Conservation (phyloP, 2,888 invertebrate species). For the Drosophila paranaensis region DNA sequence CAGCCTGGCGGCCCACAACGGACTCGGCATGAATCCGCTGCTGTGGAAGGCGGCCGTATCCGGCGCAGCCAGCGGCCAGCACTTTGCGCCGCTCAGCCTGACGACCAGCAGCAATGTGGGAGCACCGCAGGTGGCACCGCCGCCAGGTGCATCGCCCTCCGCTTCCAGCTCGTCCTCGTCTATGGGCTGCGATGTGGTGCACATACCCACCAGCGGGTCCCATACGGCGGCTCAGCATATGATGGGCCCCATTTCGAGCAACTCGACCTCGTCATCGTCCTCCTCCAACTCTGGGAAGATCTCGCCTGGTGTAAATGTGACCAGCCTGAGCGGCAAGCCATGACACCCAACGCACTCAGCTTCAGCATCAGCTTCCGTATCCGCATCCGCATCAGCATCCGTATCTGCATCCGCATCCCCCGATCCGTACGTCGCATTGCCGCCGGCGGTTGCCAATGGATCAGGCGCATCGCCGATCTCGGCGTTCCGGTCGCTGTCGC, state of each 20-base stretch:
- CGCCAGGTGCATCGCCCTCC: conserved; percentile 86
- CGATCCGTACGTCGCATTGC: conserved; percentile 56
- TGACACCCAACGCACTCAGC: conserved; percentile 80
- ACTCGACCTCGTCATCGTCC: conserved; percentile 84
- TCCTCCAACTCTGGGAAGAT: conserved; percentile 83
- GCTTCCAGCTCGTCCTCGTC: conserved; percentile 85
- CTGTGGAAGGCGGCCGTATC: conserved; percentile 84
- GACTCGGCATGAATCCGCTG: conserved; percentile 84
- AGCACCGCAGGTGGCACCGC: conserved; percentile 81
- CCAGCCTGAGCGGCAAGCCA: conserved; percentile 82
- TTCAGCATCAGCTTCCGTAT: conserved; percentile 35
- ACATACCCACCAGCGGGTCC: conserved; percentile 72
- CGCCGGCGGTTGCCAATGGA: conserved; percentile 42
- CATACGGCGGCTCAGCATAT: conserved; percentile 65
- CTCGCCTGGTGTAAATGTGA: conserved; percentile 83
- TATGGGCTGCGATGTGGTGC: conserved; percentile 83
- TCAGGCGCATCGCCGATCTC: conserved; percentile 76
- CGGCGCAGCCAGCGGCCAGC: conserved; percentile 81
- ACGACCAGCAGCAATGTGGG: conserved; percentile 80
- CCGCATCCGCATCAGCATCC: conserved; percentile 41
- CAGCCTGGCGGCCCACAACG: conserved; percentile 85
- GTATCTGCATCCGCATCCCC: conserved; percentile 51
- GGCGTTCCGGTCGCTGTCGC: conserved; percentile 83
- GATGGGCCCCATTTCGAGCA: conserved; percentile 83
- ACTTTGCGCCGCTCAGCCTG: conserved; percentile 84